Base-by-base conservation (phyloP, 2,888 invertebrate genomes). In the Kuschelorhynchus macadamiae region DNA sequence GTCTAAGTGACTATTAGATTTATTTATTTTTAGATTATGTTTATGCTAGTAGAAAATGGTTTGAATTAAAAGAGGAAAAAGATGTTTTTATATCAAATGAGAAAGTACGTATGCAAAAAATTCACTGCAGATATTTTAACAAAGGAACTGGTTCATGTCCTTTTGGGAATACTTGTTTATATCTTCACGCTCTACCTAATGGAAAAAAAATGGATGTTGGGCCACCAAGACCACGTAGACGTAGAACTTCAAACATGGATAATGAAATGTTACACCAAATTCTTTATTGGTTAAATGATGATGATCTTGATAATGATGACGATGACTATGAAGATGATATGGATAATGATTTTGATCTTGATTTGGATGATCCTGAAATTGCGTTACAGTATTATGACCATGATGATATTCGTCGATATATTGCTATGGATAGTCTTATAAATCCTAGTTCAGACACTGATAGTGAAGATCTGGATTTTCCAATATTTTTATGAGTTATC, bases 81-180 rank as follows among this genome's bases (percentile, higher is more conserved):
- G 87, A 88, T 25, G 88, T 89, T 75, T 85, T 93, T 25, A 90
- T 93, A 41, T 85, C 83, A 17, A 88, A 88, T 62, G 93, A 93
- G 82, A 91, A 91, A 79, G 83, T 85, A 56, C 91, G 90, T 55
- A 83, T 92, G 73, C 88, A 88, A 42, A 66, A 67, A 60, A 32
- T 67, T 21, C 71, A 89, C 73, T 94, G 93, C 85, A 91, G 91
- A 80, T 92, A 94, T 80, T 94, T 92, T 81, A 89, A 89, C 72
- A 88, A 89, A 81, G 92, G 92, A 1, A 85, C 86, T 55, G 92
- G 92, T 17, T 89, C 88, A 75, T 94, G 94, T 84, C 93, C 93
- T 1, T 94, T 94, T 82, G 92, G 92, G 66, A 92, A 92, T 81
- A 91, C 91, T 78, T 94, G 93, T 79, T 92, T 93, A 80, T 93